Conservation (phyloP, 2,888 invertebrate genomes). For the Ypsolopha scabrella region DNA sequence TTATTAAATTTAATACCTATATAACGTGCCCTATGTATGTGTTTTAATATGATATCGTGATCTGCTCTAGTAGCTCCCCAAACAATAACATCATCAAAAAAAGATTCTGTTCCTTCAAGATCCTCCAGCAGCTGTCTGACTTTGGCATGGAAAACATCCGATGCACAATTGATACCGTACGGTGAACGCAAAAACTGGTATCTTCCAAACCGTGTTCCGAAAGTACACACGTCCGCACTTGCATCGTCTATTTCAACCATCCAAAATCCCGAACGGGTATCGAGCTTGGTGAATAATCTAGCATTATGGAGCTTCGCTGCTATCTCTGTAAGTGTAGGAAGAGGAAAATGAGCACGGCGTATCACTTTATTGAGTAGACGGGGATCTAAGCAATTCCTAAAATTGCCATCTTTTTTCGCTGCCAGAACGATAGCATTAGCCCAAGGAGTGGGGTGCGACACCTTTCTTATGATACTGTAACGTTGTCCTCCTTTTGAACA, state of each 20-base stretch:
- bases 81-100: neutral
- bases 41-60: neutral
- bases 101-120: neutral
- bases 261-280: conserved; percentile 9
- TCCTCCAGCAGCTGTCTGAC: conserved; percentile 11
- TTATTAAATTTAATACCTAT: conserved; percentile 2
- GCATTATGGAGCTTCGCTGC: conserved; percentile 7
- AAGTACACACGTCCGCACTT: conserved; percentile 9
- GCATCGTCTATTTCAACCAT: conserved; percentile 8
- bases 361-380: too few species aligned
- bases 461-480: conserved; percentile 11
- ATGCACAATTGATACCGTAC: conserved; percentile 9
- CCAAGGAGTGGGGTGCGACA: conserved; percentile 13
- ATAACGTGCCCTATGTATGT: neutral
- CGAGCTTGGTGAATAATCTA: conserved; percentile 7
- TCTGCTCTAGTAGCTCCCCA: neutral
- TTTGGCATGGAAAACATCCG: conserved; percentile 11
- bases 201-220: conserved; percentile 8
- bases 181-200: conserved; percentile 10
- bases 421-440: conserved; percentile 15
- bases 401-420: conserved; percentile 12
- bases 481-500: too few species aligned
- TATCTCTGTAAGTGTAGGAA: conserved; percentile 11
- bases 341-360: too few species aligned
- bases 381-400: conserved; percentile 13